Base-by-base conservation (phyloP, 2,113 vertebrate genomes). In the Lipotes vexillifer region DNA sequence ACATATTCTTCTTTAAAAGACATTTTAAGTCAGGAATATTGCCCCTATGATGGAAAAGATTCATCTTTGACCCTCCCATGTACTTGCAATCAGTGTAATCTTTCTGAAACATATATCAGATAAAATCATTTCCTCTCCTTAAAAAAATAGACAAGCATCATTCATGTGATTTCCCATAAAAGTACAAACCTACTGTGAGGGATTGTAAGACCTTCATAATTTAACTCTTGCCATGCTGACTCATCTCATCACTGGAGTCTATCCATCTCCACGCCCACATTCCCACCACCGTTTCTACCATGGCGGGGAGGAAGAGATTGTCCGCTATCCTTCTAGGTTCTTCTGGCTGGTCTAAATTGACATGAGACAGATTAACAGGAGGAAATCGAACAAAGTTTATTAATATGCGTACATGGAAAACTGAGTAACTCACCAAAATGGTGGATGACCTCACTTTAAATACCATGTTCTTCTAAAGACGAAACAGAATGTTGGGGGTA, bases 91-190 rank as follows among this genome's bases (percentile, higher is more conserved):
- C 8, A 20, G 23, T 55, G 21, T 29, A n/a, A 71, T 59, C 75
- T 88, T 93, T 93, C 44, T 84, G 65, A 81, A 90, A 94, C 46
- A 88, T 10, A 44, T 41, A 61, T 83, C 29, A 61, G 61, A 93
- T 83, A 66, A 96, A 80, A 88, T 68, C 12, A 93, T 49, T 93
- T 77, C 68, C 17, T 90, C 44, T 63, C 94, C 68, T 90, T 69
- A 63, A 94, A 93, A 83, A 83, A 63, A 46, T 33, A 92, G 49
- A 41, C 3, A 92, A 72, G n/a, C 20, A 61, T 59, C 59, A 59
- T 78, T 69, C 52, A 49, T 36, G 61, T 41, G 18, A 86, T 57
- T 90, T 59, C 5, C 18, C 36, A 72, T 52, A 38, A 83, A 94
- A 88, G 77, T 14, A 36, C 1, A 63, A 88, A 38, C 36, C 5